Percentiles rank a stretch among this genome's conserved stretches.
Evolutionary conservation across 1,140 invertebrate genomes (phyloP).

Genomic region (Thaumetopoea pityocampa): DNA sequence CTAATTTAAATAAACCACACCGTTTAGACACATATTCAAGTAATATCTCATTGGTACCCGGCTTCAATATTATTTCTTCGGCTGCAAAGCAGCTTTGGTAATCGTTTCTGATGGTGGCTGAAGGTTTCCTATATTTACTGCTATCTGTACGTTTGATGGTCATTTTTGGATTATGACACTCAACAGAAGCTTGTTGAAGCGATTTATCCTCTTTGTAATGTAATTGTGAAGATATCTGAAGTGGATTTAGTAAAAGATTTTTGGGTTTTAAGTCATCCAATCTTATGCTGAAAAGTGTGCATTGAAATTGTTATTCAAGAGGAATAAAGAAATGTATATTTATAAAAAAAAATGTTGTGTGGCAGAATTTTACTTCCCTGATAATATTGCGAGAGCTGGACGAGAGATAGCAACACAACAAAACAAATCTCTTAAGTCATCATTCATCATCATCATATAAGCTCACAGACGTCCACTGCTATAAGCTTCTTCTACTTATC

Average conservation of each 20-base stretch:
- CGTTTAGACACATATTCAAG: constrained; percentile 78
- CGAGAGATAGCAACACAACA: not conserved
- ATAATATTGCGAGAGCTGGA: too few relatives aligned
- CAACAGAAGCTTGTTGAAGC: constrained; percentile 80
- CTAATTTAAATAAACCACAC: constrained; percentile 78
- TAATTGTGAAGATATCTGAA: constrained; percentile 82
- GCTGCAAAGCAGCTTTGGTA: constrained; percentile 79
- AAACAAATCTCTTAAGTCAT: too few relatives aligned
- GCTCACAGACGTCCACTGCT: too few relatives aligned
- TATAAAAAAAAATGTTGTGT: too few relatives aligned
- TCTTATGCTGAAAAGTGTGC: constrained; percentile 70
- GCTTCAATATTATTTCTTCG: constrained; percentile 75
- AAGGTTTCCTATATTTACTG: constrained; percentile 78
- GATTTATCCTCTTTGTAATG: constrained; percentile 89
- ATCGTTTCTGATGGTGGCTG: constrained; percentile 75
- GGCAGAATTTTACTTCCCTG: too few relatives aligned
- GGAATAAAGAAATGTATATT: too few relatives aligned
- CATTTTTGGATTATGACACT: constrained; percentile 76
- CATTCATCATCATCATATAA: too few relatives aligned
- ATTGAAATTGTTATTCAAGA: too few relatives aligned
- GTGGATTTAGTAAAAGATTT: constrained; percentile 77
- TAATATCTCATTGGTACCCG: constrained; percentile 84
- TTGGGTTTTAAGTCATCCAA: constrained; percentile 78
- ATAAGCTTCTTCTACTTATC: too few relatives aligned
- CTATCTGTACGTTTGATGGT: constrained; percentile 78